Conservation (phyloP, 2,113 vertebrate genomes). For the Leucopsar rothschildi region DNA sequence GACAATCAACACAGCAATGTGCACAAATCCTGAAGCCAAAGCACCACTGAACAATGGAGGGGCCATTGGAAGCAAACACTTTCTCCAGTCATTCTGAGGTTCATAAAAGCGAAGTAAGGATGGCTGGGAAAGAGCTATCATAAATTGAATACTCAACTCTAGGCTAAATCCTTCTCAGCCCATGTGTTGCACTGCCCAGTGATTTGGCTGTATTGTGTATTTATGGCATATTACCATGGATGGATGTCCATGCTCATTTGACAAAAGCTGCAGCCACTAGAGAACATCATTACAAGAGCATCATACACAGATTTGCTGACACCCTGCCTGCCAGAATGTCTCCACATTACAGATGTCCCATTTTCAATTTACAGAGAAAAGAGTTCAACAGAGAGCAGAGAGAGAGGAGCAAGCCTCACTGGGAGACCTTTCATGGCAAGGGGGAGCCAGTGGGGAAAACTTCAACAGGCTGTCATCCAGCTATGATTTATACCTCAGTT, state of each 20-base stretch:
- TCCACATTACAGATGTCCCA: not conserved
- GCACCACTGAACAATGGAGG: fast-evolving
- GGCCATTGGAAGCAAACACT: not conserved
- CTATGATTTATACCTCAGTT: not conserved
- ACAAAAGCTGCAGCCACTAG: constrained; percentile 1
- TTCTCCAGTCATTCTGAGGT: not conserved
- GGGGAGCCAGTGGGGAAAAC: not conserved
- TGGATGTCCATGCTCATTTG: not conserved
- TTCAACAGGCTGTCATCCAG: not conserved
- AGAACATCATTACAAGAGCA: not conserved
- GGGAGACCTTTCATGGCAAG: not conserved
- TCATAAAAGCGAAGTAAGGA: not conserved
- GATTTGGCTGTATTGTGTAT: fast-evolving
- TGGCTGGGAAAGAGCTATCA: not conserved
- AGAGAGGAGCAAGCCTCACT: not conserved
- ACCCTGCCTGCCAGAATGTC: not conserved
- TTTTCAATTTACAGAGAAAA: not conserved
- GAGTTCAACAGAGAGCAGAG: not conserved
- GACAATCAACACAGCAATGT: not conserved
- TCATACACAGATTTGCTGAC: not conserved
- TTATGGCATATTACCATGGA: not conserved
- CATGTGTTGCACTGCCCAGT: not conserved
- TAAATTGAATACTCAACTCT: not conserved
- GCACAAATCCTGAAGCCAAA: not conserved
- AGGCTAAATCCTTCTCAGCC: not conserved